Evolutionary conservation across 2,797 vertebrate species (phyloP).

Genomic region (Channallabes apus): DNA sequence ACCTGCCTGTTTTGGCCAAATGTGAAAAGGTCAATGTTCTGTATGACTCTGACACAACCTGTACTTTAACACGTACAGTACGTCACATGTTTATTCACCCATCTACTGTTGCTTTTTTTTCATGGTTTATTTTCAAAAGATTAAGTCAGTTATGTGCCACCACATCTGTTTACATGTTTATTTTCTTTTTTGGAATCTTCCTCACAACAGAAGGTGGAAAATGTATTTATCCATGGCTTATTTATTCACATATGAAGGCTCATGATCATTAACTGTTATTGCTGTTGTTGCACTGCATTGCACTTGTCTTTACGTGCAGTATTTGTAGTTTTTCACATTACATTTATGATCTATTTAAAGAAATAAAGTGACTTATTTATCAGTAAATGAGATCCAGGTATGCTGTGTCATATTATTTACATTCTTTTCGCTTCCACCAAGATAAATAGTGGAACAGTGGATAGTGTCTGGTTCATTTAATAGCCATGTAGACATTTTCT

Average conservation of each 20-base stretch:
- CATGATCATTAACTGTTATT: slow-evolving; percentile 59
- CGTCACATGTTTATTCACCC: slow-evolving; percentile 39
- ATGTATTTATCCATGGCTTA: slow-evolving; percentile 63
- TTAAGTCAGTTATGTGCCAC: slow-evolving; percentile 35
- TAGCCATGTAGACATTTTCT: no score
- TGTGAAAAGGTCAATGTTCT: slow-evolving; percentile 34
- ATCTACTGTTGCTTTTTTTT: slow-evolving; percentile 27
- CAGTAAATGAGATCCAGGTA: slow-evolving; percentile 34
- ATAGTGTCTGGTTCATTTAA: background rate
- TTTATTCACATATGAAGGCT: slow-evolving; percentile 79
- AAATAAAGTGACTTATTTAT: slow-evolving; percentile 98
- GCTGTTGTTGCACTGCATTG: slow-evolving; percentile 76
- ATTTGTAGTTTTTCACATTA: slow-evolving; percentile 79
- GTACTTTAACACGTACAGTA: slow-evolving; percentile 44
- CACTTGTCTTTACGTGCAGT: slow-evolving; percentile 83
- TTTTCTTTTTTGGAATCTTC: slow-evolving; percentile 39
- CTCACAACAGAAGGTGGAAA: slow-evolving; percentile 57
- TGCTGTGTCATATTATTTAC: background rate
- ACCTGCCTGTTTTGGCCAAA: slow-evolving; percentile 18
- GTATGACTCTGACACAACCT: slow-evolving; percentile 33
- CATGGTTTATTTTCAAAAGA: slow-evolving; percentile 23
- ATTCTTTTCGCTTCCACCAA: background rate
- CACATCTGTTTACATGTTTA: slow-evolving; percentile 58
- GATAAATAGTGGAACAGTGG: background rate
- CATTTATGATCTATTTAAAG: slow-evolving; percentile 80